Conservation (phyloP, 1,140 invertebrate species). For the Parasteatoda tepidariorum region DNA sequence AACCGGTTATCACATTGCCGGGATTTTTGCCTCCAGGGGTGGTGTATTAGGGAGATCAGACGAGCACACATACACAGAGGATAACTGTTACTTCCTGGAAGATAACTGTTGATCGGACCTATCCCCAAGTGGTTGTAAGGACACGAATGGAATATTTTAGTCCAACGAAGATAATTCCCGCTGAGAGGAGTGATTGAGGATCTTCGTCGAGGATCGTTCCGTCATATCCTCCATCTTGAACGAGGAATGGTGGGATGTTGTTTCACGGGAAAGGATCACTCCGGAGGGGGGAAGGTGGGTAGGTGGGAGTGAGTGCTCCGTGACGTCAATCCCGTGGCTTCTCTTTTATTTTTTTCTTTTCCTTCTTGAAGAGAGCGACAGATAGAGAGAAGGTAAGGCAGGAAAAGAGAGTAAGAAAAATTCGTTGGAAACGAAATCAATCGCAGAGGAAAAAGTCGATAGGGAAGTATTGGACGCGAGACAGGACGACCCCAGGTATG, state of each 20-base stretch:
- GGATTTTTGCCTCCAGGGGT: too few relatives aligned
- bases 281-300: not conserved
- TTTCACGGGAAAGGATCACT: not conserved
- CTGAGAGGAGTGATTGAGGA: not conserved
- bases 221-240: not conserved
- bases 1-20: too few relatives aligned
- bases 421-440: not conserved
- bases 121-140: too few relatives aligned
- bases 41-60: too few relatives aligned
- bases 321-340: not conserved
- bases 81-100: too few relatives aligned
- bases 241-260: not conserved
- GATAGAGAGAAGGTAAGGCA: not conserved
- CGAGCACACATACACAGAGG: too few relatives aligned
- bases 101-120: too few relatives aligned
- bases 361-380: not conserved
- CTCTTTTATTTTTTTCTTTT: not conserved
- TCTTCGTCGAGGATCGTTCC: not conserved
- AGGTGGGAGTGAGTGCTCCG: not conserved
- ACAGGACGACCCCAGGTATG: not conserved
- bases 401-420: too few relatives aligned
- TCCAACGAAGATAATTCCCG: too few relatives aligned
- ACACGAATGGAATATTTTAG: too few relatives aligned
- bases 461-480: not conserved
- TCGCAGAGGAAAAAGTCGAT: not conserved